Base-by-base conservation (phyloP, 2,113 vertebrate genomes). In the Laticauda laticaudata region DNA sequence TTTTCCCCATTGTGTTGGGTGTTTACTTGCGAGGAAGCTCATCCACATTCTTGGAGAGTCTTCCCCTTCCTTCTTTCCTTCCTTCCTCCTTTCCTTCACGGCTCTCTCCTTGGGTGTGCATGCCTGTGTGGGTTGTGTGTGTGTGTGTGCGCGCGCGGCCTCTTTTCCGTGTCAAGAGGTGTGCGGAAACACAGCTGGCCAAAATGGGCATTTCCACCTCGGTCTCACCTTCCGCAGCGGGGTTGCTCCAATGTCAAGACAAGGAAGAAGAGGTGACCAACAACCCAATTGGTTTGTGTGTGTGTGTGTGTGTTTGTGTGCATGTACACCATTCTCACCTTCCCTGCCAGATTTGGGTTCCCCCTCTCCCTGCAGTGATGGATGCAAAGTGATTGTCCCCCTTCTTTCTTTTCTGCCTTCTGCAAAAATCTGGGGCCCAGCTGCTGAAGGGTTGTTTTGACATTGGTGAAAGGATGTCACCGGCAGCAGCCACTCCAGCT, bases 401-500 rank as follows among this genome's bases (percentile, higher is more conserved):
- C 18, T 4, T 56, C 11, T 18, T 8, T 59, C 21, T 10, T 23
- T 21, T 87, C 11, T 29, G 86, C 6, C 21, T 18, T 86, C 43
- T 87, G 45, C 86, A 51, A 81, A 53, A 55, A 89, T 34, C n/a
- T 55, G 54, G 69, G 69, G 26, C 29, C 34, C 95, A 93, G 88
- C 93, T 86, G 90, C 93, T 94, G 88, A 91, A 91, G 95, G 91
- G 34, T 88, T 57, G 1, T 93, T 90, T 94, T 97, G 96, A 97
- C 97, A 97, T 96, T 96, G 96, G 93, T 75, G 93, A 94, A 97
- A 97, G 96, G 96, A 95, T 95, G 94, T 95, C 95, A 90, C 96
- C 92, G 57, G 57, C 23, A 59, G 57, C 57, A 93, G 92, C 94
- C 96, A 95, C 92, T 93, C 88, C 85, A 53, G 92, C 92, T 69